These are phyloP conservation scores for Epinephelus coioides DNA, from an alignment of 2,797 vertebrate species.

Conservation along the genomic window DNA sequence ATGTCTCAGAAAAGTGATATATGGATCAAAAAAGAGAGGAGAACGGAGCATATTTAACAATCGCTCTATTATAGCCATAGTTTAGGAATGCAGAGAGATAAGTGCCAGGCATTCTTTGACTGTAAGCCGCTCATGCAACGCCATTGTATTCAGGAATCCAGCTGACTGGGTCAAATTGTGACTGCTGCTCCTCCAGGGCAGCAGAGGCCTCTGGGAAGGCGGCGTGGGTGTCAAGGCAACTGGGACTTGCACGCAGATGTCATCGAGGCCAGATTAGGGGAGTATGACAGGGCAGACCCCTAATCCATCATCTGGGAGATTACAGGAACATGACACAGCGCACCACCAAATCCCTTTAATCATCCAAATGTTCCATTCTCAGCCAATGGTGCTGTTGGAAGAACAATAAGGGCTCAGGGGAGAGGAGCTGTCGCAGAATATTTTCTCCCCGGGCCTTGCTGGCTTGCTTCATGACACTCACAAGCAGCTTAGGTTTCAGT, in stretches of 20 bases:
- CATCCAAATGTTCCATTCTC: conserved; percentile 78
- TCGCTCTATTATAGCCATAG: conserved; percentile 26
- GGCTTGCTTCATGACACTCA: conserved; percentile 68
- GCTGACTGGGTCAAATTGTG: conserved; percentile 54
- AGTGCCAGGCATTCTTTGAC: conserved; percentile 36
- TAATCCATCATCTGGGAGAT: conserved; percentile 85
- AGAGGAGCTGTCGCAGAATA: conserved; percentile 60
- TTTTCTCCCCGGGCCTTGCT: conserved; percentile 57
- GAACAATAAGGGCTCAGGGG: conserved; percentile 67
- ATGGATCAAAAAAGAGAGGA: conserved; percentile 41
- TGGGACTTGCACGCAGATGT: conserved; percentile 45
- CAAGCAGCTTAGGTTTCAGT: conserved; percentile 71
- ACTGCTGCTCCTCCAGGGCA: conserved; percentile 42
- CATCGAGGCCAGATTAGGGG: conserved; percentile 73
- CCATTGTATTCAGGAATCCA: conserved; percentile 53
- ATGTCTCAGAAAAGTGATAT: conserved; percentile 43
- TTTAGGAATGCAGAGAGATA: conserved; percentile 54
- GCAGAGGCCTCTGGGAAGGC: conserved; percentile 47
- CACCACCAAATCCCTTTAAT: conserved; percentile 82
- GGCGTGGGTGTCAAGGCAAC: conserved; percentile 50
- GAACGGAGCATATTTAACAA: conserved; percentile 25
- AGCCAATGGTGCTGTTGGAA: conserved; percentile 57
- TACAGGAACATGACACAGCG: conserved; percentile 80
- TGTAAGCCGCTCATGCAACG: conserved; percentile 33
- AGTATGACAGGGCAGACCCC: conserved; percentile 70